Conservation (phyloP, 2,113 vertebrate genomes). For the Furnarius figulus region DNA sequence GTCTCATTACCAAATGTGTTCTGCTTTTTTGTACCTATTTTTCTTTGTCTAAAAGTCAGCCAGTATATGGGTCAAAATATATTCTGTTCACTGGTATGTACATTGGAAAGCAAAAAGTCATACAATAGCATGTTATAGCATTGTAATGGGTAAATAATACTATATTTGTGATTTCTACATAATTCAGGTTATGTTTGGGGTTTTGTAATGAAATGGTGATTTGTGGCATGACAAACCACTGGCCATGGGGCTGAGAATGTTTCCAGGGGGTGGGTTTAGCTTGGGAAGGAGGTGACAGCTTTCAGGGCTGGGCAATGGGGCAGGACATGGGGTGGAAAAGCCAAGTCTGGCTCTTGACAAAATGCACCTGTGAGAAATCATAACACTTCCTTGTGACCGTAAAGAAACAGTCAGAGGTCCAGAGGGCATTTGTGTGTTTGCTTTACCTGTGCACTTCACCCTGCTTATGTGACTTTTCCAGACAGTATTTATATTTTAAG, state of each 20-base stretch:
- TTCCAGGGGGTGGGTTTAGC: not conserved
- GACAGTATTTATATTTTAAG: not conserved
- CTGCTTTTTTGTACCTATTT: not conserved
- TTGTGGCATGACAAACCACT: not conserved
- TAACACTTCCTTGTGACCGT: fast-evolving
- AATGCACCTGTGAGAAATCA: not conserved
- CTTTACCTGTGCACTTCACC: slow-evolving; percentile 14
- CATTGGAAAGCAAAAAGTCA: not conserved
- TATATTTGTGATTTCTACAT: not conserved
- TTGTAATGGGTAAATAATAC: not conserved
- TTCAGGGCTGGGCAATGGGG: not conserved
- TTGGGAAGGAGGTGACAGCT: not conserved
- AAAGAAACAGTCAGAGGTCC: not conserved
- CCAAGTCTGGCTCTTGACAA: not conserved
- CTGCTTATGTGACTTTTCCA: not conserved
- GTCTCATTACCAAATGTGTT: not conserved
- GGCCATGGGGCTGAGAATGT: fast-evolving
- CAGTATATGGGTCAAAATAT: not conserved
- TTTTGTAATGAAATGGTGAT: not conserved
- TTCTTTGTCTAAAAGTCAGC: not conserved
- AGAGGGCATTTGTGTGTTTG: not conserved
- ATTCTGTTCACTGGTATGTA: not conserved
- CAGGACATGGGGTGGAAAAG: not conserved
- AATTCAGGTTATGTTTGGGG: not conserved
- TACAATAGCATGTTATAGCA: not conserved